Evolutionary conservation across 2,113 vertebrate genomes (phyloP).

Genomic region (Glareola pratincola): DNA sequence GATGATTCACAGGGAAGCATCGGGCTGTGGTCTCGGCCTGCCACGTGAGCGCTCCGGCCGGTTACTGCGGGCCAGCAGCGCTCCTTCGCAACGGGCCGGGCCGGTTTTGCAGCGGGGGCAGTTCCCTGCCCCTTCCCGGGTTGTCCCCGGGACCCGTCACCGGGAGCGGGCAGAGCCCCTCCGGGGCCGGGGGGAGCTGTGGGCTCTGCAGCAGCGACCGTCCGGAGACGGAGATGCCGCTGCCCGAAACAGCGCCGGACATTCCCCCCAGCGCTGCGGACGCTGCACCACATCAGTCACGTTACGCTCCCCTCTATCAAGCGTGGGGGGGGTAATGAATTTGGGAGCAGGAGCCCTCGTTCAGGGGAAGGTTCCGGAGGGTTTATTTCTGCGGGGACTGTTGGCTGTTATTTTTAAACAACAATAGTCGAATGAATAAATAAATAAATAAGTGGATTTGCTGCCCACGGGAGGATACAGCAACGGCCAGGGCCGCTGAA

Average conservation of each 20-base stretch:
- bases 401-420: conserved; percentile 1
- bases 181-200: neutral
- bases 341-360: neutral
- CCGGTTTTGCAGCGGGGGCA: neutral
- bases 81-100: rapidly evolving
- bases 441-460: neutral
- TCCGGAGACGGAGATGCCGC: rapidly evolving
- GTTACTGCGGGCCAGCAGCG: neutral
- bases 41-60: neutral
- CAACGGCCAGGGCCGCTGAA: neutral
- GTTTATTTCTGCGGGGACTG: neutral
- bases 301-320: neutral
- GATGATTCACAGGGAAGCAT: neutral
- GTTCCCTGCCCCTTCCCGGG: neutral
- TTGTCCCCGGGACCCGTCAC: neutral
- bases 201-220: neutral
- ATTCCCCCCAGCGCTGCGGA: neutral
- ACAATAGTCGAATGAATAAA: neutral
- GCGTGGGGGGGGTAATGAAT: neutral
- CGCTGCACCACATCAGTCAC: rapidly evolving
- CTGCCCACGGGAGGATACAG: neutral
- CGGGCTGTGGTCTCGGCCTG: neutral
- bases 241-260: neutral
- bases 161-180: neutral
- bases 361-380: rapidly evolving